Conservation (phyloP, 2,888 invertebrate genomes). For the Ypsolopha scabrella region DNA sequence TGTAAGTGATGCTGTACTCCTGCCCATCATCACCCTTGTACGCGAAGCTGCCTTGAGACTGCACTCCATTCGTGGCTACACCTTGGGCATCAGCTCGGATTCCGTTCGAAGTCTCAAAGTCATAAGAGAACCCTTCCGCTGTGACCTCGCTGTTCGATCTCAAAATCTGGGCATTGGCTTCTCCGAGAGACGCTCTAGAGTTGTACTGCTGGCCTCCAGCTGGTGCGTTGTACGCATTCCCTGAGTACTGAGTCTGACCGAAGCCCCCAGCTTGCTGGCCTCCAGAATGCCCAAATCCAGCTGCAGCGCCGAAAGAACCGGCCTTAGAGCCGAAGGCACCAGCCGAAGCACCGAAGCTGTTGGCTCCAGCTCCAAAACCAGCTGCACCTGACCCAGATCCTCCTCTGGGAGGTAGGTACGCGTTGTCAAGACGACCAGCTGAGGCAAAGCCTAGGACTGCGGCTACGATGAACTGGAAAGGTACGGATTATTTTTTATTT, state of each 20-base stretch:
- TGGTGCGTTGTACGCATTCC: slow-evolving; percentile 27
- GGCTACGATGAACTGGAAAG: slow-evolving; percentile 50
- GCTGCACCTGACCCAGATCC: slow-evolving; percentile 32
- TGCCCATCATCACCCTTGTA: slow-evolving; percentile 65
- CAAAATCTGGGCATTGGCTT: slow-evolving; percentile 52
- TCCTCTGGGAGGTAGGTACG: slow-evolving; percentile 61
- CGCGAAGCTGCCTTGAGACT: slow-evolving; percentile 58
- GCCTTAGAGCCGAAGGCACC: slow-evolving; percentile 2
- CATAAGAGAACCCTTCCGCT: slow-evolving; percentile 56
- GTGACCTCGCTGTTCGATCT: slow-evolving; percentile 53
- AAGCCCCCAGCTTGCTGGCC: slow-evolving; percentile 8
- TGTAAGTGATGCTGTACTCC: slow-evolving; percentile 61
- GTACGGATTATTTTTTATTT: too few relatives aligned
- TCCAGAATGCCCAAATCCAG: slow-evolving; percentile 6
- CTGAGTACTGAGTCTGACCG: slow-evolving; percentile 22
- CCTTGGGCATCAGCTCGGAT: slow-evolving; percentile 60
- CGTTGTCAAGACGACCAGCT: slow-evolving; percentile 59
- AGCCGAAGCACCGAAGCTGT: neutral
- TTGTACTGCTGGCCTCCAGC: slow-evolving; percentile 11
- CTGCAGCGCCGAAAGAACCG: slow-evolving; percentile 14
- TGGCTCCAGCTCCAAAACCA: neutral
- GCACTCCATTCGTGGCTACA: slow-evolving; percentile 58
- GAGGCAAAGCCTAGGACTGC: slow-evolving; percentile 54
- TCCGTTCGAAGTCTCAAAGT: slow-evolving; percentile 61
- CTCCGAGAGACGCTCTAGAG: slow-evolving; percentile 28